Evolutionary conservation across 2,888 invertebrate genomes (phyloP).

Genomic region (Temnothorax ravouxi): DNA sequence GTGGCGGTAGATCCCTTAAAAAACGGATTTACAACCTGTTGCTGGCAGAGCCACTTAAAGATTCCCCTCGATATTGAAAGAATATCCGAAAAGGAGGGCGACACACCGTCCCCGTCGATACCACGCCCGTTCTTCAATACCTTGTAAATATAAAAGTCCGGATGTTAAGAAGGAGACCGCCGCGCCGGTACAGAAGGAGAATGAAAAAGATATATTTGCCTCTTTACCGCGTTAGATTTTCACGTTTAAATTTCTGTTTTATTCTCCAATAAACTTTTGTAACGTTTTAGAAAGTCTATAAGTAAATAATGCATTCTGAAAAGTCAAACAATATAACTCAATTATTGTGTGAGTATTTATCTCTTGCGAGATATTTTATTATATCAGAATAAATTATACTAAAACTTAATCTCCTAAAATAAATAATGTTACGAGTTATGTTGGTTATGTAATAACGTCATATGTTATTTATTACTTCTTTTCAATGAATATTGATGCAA

Average conservation of each 20-base stretch:
- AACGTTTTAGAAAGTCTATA: not conserved
- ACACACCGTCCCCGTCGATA: constrained; percentile 64
- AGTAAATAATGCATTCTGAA: not conserved
- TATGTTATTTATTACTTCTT: not conserved
- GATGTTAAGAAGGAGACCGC: constrained; percentile 81
- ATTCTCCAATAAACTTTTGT: not conserved
- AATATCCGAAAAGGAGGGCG: constrained; percentile 84
- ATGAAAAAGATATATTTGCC: not conserved
- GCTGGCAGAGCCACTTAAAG: constrained; percentile 85
- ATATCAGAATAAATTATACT: not conserved
- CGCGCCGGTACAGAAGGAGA: constrained; percentile 52
- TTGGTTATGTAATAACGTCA: not conserved
- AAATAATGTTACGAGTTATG: not conserved
- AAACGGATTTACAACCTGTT: constrained; percentile 86
- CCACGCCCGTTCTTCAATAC: constrained; percentile 77
- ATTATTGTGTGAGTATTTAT: not conserved
- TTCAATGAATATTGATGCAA: not conserved
- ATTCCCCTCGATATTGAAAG: constrained; percentile 87
- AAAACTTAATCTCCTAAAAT: not conserved
- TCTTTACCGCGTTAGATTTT: not conserved
- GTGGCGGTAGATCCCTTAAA: constrained; percentile 82
- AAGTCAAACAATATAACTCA: not conserved
- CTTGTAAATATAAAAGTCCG: constrained; percentile 84
- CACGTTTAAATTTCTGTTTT: not conserved
- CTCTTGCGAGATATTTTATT: not conserved